phyloP scores from a whole-genome alignment of 2,797 vertebrate genomes.

The Micropoecilia bifurca region DNA sequence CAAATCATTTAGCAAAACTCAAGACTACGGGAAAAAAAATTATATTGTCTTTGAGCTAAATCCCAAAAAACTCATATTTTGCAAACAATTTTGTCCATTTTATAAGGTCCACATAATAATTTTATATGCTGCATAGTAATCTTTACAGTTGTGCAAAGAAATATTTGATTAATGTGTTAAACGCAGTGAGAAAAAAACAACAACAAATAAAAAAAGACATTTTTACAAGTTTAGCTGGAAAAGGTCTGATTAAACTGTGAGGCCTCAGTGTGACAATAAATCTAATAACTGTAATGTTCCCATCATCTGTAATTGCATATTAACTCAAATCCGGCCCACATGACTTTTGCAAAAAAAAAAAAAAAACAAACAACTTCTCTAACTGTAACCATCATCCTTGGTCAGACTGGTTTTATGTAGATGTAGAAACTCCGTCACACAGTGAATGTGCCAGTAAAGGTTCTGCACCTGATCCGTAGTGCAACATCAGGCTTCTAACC shows the following conservation, averaged over 20 bases:
- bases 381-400: neutral
- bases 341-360: neutral
- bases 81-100: neutral
- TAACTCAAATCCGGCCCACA: neutral
- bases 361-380: neutral
- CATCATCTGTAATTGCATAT: neutral
- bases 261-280: neutral
- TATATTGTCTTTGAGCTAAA: neutral
- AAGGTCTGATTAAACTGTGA: neutral
- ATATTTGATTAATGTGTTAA: neutral
- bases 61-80: slow-evolving; percentile 2
- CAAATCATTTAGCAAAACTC: slow-evolving; percentile 34
- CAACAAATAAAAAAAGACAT: neutral
- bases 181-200: neutral
- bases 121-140: neutral
- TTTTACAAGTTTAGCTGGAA: neutral
- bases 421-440: neutral
- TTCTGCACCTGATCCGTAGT: neutral
- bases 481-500: neutral
- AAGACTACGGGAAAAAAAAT: neutral
- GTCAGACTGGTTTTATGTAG: neutral
- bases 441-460: neutral
- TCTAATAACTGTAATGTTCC: neutral
- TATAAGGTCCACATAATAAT: neutral
- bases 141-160: neutral